Evolutionary conservation across 1,140 invertebrate species (phyloP), one percentile per base, ranked within the genome.

Genomic region (Limonius californicus): DNA sequence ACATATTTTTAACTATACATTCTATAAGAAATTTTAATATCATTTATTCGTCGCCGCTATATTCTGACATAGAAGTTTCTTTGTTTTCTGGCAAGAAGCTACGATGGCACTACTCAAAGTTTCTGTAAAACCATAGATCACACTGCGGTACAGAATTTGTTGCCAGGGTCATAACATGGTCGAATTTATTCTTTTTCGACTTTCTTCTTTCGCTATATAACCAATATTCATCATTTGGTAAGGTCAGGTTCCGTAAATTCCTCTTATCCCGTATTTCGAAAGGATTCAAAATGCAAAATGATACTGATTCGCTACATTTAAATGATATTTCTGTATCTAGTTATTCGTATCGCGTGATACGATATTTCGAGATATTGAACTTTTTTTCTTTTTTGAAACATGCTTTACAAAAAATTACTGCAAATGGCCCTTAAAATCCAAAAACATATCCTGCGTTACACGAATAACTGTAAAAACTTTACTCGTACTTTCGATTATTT

Each of bases 261-360:
- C 27, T 47, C 7, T 61, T 54, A 54, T 61, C 54, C 27, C 54
- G 15, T 23, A 61, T 54, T 30, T 61, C 18, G 15, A 61, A 61
- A 12, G 54, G 15, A 23, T 1, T 30, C 54, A 54, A 39, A 30
- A 61, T 1, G 1, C 3, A 23, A 23, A 20, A 18, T 2, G 2
- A 4, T 2, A 59, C 57, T 47, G 23, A 45, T 23, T 61, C 19
- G 14, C 57, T 59, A 16, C 57, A 59, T 50, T 59, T 59, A 45
- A 50, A 50, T 11, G 14, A 16, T 60, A 16, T 27, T 20, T 60
- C 7, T 14, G 14, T 54, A 9, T 39, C n/a, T 12, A 12, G 1
- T 12, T 39, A 11, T 39, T 39, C 3, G n/a, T 39, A 39, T 39
- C 11, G 2, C 11, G n/a, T 39, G n/a, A 39, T 39, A 11, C 35